phyloP scores from a whole-genome alignment of 2,888 invertebrate species.

The Cryptops parisi region DNA sequence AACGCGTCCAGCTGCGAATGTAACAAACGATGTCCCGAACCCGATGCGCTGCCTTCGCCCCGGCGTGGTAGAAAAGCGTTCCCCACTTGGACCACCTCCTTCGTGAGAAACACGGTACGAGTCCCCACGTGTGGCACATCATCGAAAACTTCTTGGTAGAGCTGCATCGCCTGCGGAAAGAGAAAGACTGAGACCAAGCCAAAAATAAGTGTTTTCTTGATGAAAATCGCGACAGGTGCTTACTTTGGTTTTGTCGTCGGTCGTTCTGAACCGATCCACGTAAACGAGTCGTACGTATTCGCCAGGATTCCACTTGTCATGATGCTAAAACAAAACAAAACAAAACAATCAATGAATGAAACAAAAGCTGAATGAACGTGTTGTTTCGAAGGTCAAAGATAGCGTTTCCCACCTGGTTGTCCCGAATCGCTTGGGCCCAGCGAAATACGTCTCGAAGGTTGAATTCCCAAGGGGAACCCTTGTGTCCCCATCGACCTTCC shows the following conservation, averaged over 20 bases:
- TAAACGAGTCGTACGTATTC: conserved; percentile 65
- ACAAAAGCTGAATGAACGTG: not conserved
- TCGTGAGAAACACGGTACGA: conserved; percentile 22
- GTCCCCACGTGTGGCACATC: conserved; percentile 31
- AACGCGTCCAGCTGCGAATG: conserved; percentile 40
- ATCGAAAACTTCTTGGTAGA: conserved; percentile 34
- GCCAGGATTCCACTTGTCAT: conserved; percentile 35
- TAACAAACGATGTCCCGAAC: too few relatives aligned
- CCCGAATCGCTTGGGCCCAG: conserved; percentile 65
- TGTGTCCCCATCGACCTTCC: conserved; percentile 53
- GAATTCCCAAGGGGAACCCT: conserved; percentile 90
- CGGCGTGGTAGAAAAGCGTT: conserved; percentile 26
- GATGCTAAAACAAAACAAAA: conserved; percentile 15
- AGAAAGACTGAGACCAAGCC: too few relatives aligned
- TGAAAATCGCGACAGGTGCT: not conserved
- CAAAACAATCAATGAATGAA: not conserved
- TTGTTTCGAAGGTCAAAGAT: too few relatives aligned
- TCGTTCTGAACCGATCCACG: conserved; percentile 67
- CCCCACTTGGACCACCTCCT: conserved; percentile 27
- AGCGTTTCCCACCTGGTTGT: conserved; percentile 25
- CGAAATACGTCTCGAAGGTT: conserved; percentile 88
- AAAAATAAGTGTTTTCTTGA: not conserved
- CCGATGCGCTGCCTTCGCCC: too few relatives aligned
- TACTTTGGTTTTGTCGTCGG: conserved; percentile 58
- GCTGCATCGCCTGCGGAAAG: conserved; percentile 24